Conservation (phyloP, 2,113 vertebrate genomes). For the Aviceda subcristata region DNA sequence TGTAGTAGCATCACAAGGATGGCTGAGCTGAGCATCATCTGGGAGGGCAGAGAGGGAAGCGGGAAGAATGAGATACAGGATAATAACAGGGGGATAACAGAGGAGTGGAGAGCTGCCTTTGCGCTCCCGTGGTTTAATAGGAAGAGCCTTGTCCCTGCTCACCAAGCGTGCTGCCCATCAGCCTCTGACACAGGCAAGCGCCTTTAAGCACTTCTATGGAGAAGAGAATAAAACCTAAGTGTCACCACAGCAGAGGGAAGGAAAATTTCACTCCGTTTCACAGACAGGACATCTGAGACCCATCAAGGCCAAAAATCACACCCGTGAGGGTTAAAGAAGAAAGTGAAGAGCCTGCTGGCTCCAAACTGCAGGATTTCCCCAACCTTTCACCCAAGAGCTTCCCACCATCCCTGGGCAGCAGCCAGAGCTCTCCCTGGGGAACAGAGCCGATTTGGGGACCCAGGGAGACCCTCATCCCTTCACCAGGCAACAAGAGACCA, state of each 20-base stretch:
- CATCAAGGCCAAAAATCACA: neutral
- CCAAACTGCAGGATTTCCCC: neutral
- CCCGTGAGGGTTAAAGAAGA: neutral
- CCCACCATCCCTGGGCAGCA: neutral
- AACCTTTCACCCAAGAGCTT: neutral
- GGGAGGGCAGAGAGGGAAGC: neutral
- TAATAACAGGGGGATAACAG: neutral
- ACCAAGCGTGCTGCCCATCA: neutral
- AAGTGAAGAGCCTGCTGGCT: neutral
- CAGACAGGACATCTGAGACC: neutral
- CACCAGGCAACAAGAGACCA: neutral
- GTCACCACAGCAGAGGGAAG: neutral
- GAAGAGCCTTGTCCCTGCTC: neutral
- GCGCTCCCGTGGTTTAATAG: neutral
- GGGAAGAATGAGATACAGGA: neutral
- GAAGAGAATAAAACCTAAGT: neutral
- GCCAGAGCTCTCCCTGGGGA: neutral
- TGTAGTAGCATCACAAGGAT: neutral
- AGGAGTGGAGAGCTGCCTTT: neutral
- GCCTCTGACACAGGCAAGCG: neutral
- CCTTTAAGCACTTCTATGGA: neutral
- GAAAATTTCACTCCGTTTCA: neutral
- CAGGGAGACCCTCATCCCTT: neutral
- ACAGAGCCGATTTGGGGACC: fast-evolving
- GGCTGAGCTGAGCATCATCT: neutral